These are phyloP conservation scores for Thaleichthys pacificus DNA, from an alignment of 2,797 vertebrate species.

Conservation along the genomic window DNA sequence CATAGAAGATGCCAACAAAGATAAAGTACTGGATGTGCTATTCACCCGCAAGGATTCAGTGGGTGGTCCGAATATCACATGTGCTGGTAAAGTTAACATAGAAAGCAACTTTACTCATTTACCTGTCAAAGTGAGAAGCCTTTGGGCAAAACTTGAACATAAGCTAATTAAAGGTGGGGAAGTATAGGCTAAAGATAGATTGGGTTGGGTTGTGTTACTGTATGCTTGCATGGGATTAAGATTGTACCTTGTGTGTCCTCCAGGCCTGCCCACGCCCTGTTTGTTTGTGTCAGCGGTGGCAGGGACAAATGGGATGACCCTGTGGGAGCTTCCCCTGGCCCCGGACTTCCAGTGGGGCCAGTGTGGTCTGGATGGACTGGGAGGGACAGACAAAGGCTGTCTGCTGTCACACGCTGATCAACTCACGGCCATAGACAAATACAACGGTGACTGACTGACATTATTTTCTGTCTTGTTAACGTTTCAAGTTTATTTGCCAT, in stretches of 20 bases:
- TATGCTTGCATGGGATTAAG: background rate
- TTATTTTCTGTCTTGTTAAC: background rate
- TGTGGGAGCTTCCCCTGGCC: conserved; percentile 80
- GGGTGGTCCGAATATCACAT: conserved; percentile 72
- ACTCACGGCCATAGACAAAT: conserved; percentile 70
- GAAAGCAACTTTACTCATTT: too few relatives aligned
- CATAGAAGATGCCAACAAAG: conserved; percentile 74
- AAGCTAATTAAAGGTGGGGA: too few relatives aligned
- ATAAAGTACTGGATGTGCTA: conserved; percentile 87
- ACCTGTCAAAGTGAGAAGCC: too few relatives aligned
- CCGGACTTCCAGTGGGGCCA: conserved; percentile 78
- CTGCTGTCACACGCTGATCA: conserved; percentile 71
- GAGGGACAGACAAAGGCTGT: conserved; percentile 66
- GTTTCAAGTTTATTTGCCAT: background rate
- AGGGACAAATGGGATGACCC: conserved; percentile 77
- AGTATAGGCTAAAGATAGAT: background rate
- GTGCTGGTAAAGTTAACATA: conserved; percentile 74
- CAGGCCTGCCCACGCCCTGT: conserved; percentile 83
- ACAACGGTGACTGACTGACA: conserved; percentile 68
- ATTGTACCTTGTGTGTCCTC: background rate
- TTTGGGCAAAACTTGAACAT: too few relatives aligned
- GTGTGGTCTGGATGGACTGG: conserved; percentile 67
- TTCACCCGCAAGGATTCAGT: conserved; percentile 77
- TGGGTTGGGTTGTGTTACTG: conserved; percentile 14
- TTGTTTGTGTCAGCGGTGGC: conserved; percentile 79